These are phyloP conservation scores for Aphyosemion australe DNA, from an alignment of 2,113 vertebrate genomes.

Conservation along the genomic window DNA sequence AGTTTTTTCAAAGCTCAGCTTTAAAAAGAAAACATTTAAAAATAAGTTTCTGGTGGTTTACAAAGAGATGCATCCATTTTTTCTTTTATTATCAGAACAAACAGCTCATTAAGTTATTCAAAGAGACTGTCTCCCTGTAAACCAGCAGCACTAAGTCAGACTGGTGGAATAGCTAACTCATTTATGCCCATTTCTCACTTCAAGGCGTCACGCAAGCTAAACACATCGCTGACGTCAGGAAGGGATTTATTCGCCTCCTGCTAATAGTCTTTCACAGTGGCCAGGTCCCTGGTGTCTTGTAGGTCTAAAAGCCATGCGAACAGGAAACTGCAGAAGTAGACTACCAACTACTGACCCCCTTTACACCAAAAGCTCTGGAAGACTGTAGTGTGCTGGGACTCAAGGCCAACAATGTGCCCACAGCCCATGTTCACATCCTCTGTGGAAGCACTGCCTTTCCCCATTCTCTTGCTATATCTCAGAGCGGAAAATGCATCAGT, in stretches of 20 bases:
- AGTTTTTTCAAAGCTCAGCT: no score
- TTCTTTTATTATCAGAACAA: no score
- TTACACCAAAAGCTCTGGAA: slow-evolving; percentile 59
- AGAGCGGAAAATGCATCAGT: slow-evolving; percentile 61
- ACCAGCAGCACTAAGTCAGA: slow-evolving; percentile 52
- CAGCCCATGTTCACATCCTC: slow-evolving; percentile 75
- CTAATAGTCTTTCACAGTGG: slow-evolving; percentile 50
- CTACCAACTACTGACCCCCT: slow-evolving; percentile 39
- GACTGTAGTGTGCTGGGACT: slow-evolving; percentile 63
- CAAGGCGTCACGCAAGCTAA: slow-evolving; percentile 57
- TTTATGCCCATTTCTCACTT: slow-evolving; percentile 33
- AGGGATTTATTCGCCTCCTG: slow-evolving; percentile 56
- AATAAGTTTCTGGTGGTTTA: not conserved
- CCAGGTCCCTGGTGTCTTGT: slow-evolving; percentile 65
- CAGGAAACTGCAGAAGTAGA: slow-evolving; percentile 67
- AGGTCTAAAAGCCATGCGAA: slow-evolving; percentile 69
- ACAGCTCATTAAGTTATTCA: no score
- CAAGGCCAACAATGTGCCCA: slow-evolving; percentile 78
- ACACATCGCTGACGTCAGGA: slow-evolving; percentile 73
- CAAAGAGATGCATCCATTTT: slow-evolving; percentile 4
- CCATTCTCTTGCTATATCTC: slow-evolving; percentile 56
- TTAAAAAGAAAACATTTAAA: no score
- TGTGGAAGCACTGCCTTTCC: slow-evolving; percentile 72
- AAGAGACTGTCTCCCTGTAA: slow-evolving; percentile 23
- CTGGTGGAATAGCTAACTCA: slow-evolving; percentile 29